A percentile compares a stretch with the other conserved stretches of the same genome.
Conservation (phyloP, 2,797 vertebrate species). For the Pygocentrus nattereri region DNA sequence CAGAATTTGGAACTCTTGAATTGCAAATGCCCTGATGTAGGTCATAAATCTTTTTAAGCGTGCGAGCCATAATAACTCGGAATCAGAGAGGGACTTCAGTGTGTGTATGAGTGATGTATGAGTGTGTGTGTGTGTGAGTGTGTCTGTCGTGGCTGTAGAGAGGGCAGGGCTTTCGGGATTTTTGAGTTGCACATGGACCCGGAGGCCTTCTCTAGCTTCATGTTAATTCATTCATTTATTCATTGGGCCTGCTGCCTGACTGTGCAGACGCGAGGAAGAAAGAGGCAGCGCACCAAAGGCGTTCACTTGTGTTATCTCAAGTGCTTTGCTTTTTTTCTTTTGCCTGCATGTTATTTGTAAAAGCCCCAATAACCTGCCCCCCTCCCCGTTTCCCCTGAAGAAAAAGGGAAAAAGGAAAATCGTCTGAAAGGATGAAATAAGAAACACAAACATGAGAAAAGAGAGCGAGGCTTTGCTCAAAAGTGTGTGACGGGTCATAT, state of each 20-base stretch:
- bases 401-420: slow-evolving; percentile 41
- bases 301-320: slow-evolving; percentile 51
- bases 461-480: slow-evolving; percentile 34
- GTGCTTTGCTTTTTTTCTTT: slow-evolving; percentile 33
- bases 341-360: slow-evolving; percentile 49
- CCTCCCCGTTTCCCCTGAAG: slow-evolving; percentile 13
- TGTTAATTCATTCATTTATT: slow-evolving; percentile 66
- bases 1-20: slow-evolving; percentile 58
- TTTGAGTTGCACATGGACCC: slow-evolving; percentile 45
- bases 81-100: slow-evolving; percentile 44
- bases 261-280: slow-evolving; percentile 14
- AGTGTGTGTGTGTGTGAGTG: slow-evolving; percentile 48
- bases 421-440: slow-evolving; percentile 43
- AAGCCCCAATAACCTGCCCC: slow-evolving; percentile 47
- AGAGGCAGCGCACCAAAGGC: slow-evolving; percentile 46
- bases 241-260: slow-evolving; percentile 40
- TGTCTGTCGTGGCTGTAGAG: slow-evolving; percentile 49
- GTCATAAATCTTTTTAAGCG: slow-evolving; percentile 58
- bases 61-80: slow-evolving; percentile 50
- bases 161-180: slow-evolving; percentile 37
- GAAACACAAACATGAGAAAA: slow-evolving; percentile 31
- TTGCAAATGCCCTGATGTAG: slow-evolving; percentile 59
- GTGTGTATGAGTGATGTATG: slow-evolving; percentile 14
- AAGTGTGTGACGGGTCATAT: slow-evolving; percentile 40
- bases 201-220: slow-evolving; percentile 44